A percentile compares a stretch with the other conserved stretches of the same genome.
Conservation (phyloP, 2,113 vertebrate genomes). For the Typhlomys cinereus region DNA sequence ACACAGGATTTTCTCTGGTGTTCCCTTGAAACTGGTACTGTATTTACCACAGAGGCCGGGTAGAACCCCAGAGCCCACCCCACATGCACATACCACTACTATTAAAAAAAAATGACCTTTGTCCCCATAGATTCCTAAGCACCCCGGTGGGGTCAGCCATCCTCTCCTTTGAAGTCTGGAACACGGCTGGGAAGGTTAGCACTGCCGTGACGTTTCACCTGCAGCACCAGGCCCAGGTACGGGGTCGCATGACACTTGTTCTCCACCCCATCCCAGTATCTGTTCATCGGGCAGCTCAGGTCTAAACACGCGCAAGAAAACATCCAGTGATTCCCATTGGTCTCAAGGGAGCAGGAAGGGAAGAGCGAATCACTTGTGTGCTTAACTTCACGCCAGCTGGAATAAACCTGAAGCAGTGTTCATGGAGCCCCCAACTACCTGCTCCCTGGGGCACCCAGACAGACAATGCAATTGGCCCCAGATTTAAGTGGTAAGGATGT, state of each 20-base stretch:
- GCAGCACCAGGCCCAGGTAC: conserved; percentile 87
- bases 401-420: neutral
- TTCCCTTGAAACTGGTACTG: neutral
- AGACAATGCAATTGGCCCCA: neutral
- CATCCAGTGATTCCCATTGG: neutral
- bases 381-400: neutral
- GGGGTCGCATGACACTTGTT: neutral
- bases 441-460: neutral
- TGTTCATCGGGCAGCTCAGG: neutral
- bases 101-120: conserved; percentile 28
- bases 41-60: neutral
- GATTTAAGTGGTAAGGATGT: neutral
- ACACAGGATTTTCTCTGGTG: neutral
- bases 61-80: neutral
- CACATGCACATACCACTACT: neutral
- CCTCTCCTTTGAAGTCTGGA: conserved; percentile 89
- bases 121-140: conserved; percentile 83
- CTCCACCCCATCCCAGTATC: neutral
- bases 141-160: conserved; percentile 90
- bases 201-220: conserved; percentile 89
- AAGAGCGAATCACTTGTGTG: neutral
- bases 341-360: neutral
- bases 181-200: conserved; percentile 84
- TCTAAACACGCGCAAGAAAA: neutral
- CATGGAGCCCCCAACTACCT: neutral